Conservation (phyloP, 2,888 invertebrate genomes). For the Thyatira batis region DNA sequence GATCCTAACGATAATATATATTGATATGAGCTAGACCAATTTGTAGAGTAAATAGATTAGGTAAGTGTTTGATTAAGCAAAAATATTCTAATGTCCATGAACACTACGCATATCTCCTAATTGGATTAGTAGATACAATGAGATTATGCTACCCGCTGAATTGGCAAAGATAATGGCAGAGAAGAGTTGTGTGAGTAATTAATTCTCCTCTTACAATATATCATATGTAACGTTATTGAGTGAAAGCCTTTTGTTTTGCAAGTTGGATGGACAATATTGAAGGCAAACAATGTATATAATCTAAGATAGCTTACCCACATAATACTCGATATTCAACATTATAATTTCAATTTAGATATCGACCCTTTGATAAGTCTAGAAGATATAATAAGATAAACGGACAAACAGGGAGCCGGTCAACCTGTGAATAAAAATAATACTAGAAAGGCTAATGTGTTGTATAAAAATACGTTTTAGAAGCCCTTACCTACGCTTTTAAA, state of each 20-base stretch:
- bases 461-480: too few relatives aligned
- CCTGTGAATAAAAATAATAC: too few relatives aligned
- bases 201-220: background rate
- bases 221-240: background rate
- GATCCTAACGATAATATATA: background rate
- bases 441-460: too few relatives aligned
- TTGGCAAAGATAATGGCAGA: background rate
- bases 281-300: too few relatives aligned
- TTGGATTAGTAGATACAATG: background rate
- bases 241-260: background rate
- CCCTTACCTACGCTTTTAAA: too few relatives aligned
- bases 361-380: too few relatives aligned
- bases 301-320: too few relatives aligned
- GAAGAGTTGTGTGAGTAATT: background rate
- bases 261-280: background rate
- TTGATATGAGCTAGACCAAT: background rate
- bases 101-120: background rate
- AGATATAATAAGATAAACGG: too few relatives aligned
- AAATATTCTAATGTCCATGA: background rate
- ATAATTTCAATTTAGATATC: too few relatives aligned
- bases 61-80: slow-evolving; percentile 1
- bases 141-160: background rate
- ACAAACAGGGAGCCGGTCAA: too few relatives aligned
- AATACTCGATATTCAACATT: too few relatives aligned
- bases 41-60: background rate